Percentiles rank a stretch among this genome's conserved stretches.
These are phyloP conservation scores for Thumatha senex DNA, from an alignment of 2,888 invertebrate genomes.

Conservation along the genomic window DNA sequence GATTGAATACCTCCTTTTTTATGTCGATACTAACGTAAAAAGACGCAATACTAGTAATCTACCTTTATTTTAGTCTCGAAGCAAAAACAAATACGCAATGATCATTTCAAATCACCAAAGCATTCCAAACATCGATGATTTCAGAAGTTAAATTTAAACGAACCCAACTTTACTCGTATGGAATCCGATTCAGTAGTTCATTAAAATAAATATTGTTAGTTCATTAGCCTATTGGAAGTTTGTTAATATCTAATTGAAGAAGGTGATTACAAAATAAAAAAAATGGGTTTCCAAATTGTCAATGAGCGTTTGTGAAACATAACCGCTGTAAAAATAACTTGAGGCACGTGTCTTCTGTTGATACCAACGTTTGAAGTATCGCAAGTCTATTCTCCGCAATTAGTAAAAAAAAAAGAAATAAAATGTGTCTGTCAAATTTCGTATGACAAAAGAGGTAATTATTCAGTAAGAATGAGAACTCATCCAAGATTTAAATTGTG, in stretches of 20 bases:
- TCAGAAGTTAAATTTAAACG: slow-evolving; percentile 5
- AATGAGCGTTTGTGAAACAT: not conserved
- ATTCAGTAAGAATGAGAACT: no score
- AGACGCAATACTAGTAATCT: no score
- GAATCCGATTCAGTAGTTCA: not conserved
- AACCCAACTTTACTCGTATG: not conserved
- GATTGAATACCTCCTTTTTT: no score
- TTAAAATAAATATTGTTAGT: not conserved
- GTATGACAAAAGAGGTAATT: not conserved
- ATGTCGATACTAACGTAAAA: no score
- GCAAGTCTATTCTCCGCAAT: not conserved
- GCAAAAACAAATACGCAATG: no score
- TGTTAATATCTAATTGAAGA: not conserved
- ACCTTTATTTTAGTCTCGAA: no score
- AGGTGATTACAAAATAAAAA: no score
- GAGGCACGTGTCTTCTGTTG: not conserved
- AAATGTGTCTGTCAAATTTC: not conserved
- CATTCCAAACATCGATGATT: not conserved
- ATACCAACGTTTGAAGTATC: not conserved
- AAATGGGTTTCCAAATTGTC: not conserved
- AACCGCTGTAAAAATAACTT: not conserved
- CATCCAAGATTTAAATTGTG: not conserved
- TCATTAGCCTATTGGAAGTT: not conserved
- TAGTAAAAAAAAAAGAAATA: not conserved
- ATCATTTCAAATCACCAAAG: not conserved